These are phyloP conservation scores for Sander lucioperca DNA, from an alignment of 2,113 vertebrate genomes.

Conservation along the genomic window DNA sequence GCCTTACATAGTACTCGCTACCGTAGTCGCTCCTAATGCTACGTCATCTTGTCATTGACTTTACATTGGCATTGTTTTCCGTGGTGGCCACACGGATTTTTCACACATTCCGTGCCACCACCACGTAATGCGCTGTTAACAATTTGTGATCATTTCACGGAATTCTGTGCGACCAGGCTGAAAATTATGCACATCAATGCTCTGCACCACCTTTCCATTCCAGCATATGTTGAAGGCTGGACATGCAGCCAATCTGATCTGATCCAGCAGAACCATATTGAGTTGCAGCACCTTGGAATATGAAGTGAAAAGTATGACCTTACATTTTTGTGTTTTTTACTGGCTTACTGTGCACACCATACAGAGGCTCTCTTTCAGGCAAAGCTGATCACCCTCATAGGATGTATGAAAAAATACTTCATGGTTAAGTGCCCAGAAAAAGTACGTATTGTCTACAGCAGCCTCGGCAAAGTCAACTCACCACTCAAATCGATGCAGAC, in stretches of 20 bases:
- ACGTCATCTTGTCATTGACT: no score
- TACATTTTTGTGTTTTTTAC: slow-evolving; percentile 48
- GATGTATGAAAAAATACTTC: slow-evolving; percentile 44
- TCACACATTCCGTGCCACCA: no score
- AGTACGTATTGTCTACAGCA: slow-evolving; percentile 24
- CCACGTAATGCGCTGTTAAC: no score
- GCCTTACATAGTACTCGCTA: no score
- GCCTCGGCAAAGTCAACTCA: slow-evolving; percentile 32
- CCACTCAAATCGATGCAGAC: slow-evolving; percentile 40
- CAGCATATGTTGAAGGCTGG: slow-evolving; percentile 3
- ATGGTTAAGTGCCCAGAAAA: slow-evolving; percentile 60
- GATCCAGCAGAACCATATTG: slow-evolving; percentile 33
- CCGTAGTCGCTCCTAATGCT: no score
- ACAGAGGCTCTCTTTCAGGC: slow-evolving; percentile 31
- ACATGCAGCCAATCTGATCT: slow-evolving; percentile 2
- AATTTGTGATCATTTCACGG: no score
- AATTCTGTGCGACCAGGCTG: no score
- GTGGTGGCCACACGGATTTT: no score
- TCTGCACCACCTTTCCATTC: slow-evolving; percentile 11
- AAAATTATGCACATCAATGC: slow-evolving; percentile 9
- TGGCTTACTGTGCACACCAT: slow-evolving; percentile 7
- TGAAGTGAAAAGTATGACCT: slow-evolving; percentile 56
- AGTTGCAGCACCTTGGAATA: slow-evolving; percentile 51
- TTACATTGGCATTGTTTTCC: no score
- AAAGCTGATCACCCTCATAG: slow-evolving; percentile 37